Evolutionary conservation across 2,113 vertebrate genomes (phyloP).

Genomic region (Tinamus guttatus): DNA sequence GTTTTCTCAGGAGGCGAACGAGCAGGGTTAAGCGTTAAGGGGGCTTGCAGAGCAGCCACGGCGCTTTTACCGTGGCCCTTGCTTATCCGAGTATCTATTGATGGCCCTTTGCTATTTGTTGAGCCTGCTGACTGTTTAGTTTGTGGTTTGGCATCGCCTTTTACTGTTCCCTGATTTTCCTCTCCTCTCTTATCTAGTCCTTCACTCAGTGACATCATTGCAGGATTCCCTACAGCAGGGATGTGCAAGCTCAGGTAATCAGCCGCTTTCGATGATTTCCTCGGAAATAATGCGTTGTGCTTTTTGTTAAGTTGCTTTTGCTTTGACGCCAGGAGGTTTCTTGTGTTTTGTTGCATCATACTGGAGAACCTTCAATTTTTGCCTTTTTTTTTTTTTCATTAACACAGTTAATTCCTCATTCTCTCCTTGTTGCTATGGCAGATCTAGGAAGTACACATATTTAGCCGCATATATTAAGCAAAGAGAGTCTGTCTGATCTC

Average conservation of each 20-base stretch:
- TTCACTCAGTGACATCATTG: constrained; percentile 81
- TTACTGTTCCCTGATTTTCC: constrained; percentile 55
- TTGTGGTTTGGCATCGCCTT: constrained; percentile 69
- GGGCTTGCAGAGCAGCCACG: constrained; percentile 30
- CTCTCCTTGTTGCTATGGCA: constrained; percentile 59
- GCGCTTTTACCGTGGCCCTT: constrained; percentile 19
- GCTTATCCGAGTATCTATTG: neutral
- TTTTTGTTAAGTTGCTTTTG: constrained; percentile 25
- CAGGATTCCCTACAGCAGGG: constrained; percentile 85
- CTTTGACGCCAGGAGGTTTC: constrained; percentile 55
- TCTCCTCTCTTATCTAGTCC: constrained; percentile 78
- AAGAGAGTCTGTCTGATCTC: constrained; percentile 42
- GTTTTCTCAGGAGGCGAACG: constrained; percentile 55
- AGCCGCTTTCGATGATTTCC: constrained; percentile 47
- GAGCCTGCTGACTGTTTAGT: constrained; percentile 62
- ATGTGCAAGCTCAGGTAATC: constrained; percentile 86
- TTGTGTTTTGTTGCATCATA: neutral
- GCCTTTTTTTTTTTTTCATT: constrained; percentile 19
- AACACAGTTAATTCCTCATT: constrained; percentile 41
- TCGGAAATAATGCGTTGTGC: constrained; percentile 42
- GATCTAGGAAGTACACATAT: constrained; percentile 28
- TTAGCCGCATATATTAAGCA: constrained; percentile 53
- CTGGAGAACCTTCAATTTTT: neutral
- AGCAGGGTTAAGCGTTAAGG: neutral
- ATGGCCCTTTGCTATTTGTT: constrained; percentile 43